Base-by-base conservation (phyloP, 2,113 vertebrate genomes). In the Turdus rufiventris region DNA sequence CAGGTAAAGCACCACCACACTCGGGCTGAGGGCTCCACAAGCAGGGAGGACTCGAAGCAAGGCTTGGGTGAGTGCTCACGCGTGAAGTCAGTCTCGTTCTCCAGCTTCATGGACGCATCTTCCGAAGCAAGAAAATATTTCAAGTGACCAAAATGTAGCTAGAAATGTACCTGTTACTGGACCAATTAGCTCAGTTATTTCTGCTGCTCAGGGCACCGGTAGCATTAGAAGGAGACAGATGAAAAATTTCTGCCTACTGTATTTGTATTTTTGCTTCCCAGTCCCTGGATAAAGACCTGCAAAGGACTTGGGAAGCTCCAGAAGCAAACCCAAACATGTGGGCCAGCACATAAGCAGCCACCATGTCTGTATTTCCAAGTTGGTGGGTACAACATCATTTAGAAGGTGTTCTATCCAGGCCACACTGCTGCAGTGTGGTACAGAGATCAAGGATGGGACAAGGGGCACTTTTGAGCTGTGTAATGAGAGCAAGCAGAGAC, bases 401-500 rank as follows among this genome's bases (percentile, higher is more conserved):
- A 17, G 51, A 74, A 70, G 18, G 8, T 71, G 17, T 19, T 62
- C 3, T 26, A 54, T 19, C 12, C 29, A 50, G 42, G 31, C 7
- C 47, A 61, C 67, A 18, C 17, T 60, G 33, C 34, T 88, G 51
- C 34, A 51, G 10, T 51, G 25, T 5, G 9, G n/a, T 36, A 21
- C n/a, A 79, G 74, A 42, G 19, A 42, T 53, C 23, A 58, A 2
- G 26, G 33, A 2, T 11, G 56, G 53, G 7, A 74, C 47, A 62
- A 50, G 16, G 7, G 38, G 4, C 38, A 31, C 0, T 0, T 17
- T 38, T 11, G 42, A 76, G 9, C 40, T 79, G 23, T 25, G 18
- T 15, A 9, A 12, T 36, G 34, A 75, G 58, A 38, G 61, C 29
- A 38, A 34, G 26, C 53, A 77, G 62, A 36, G 15, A 20, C 26